Evolutionary conservation across 1,140 invertebrate genomes (phyloP), one percentile per base, ranked within the genome.

Genomic region (Heliconius nattereri): DNA sequence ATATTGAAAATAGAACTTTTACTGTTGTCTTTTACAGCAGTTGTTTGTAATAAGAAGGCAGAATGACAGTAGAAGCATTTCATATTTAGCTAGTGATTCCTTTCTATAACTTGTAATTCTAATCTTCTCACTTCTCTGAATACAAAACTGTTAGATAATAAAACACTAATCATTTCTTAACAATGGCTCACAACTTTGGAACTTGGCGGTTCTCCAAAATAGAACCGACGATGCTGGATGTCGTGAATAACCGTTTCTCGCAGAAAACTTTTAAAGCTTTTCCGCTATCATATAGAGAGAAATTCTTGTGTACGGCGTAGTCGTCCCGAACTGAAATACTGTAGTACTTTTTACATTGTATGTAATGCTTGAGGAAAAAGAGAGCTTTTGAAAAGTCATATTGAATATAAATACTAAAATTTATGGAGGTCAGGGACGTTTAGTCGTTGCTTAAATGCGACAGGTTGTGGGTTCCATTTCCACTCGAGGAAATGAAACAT

Each of bases 211-310:
- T 19, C 60, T 60, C 75, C 60, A 76, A 76, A 19, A 76, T 26
- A 9, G 75, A 40, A 76, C 23, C 60, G 60, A 71, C 57, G 75
- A 76, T 49, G 54, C n/a, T 23, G 60, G 29, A 71, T 71, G 75
- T 71, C 75, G 2, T 76, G 75, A 70, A 76, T 76, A 70, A 76
- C n/a, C 75, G 60, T 70, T 76, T 76, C 66, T 45, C 60, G 29
- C 20, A 26, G 60, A 76, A 70, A 23, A 70, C 40, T 74, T 75
- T 75, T 23, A 70, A 76, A 71, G 71, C 37, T 37, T 76, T 76
- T 70, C 60, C 75, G 57, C 37, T 40, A 70, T 70, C 60, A 26
- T 66, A 3, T 29, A 66, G 60, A 66, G 26, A 13, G 60, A 16
- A 66, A 66, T 66, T 66, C 60, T 66, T 66, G 23, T 66, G 2